A percentile compares a stretch with the other conserved stretches of the same genome.
Evolutionary conservation across 2,888 invertebrate species (phyloP).

Genomic region (Pyralis farinalis): DNA sequence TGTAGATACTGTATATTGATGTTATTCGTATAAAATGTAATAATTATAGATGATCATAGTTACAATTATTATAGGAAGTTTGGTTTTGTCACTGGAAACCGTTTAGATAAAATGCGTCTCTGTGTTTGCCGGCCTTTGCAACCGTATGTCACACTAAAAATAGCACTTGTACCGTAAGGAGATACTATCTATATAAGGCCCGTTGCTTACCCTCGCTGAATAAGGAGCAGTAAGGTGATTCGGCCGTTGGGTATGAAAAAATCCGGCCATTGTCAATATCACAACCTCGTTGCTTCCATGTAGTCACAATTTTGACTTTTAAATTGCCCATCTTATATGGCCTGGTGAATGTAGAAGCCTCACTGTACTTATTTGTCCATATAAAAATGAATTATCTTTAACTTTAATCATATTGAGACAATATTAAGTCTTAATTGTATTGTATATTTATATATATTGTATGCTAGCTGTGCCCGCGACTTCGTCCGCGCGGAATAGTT

Average conservation of each 20-base stretch:
- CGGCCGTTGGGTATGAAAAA: slow-evolving; percentile 36
- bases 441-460: too few relatives aligned
- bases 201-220: slow-evolving; percentile 48
- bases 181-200: slow-evolving; percentile 43
- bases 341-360: background rate
- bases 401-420: background rate
- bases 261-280: slow-evolving; percentile 57
- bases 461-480: too few relatives aligned
- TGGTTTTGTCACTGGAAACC: too few relatives aligned
- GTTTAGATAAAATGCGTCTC: too few relatives aligned
- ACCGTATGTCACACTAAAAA: background rate
- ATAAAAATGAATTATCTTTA: background rate
- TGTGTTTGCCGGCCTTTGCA: background rate
- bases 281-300: slow-evolving; percentile 38
- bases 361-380: slow-evolving; percentile 7
- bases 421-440: background rate
- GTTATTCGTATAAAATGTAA: too few relatives aligned
- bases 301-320: slow-evolving; percentile 48
- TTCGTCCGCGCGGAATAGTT: too few relatives aligned
- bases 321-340: slow-evolving; percentile 16
- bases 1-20: too few relatives aligned
- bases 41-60: too few relatives aligned
- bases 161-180: slow-evolving; percentile 13
- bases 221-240: slow-evolving; percentile 61
- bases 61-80: too few relatives aligned